phyloP scores from a whole-genome alignment of 2,113 vertebrate species.

The Hoplias malabaricus region DNA sequence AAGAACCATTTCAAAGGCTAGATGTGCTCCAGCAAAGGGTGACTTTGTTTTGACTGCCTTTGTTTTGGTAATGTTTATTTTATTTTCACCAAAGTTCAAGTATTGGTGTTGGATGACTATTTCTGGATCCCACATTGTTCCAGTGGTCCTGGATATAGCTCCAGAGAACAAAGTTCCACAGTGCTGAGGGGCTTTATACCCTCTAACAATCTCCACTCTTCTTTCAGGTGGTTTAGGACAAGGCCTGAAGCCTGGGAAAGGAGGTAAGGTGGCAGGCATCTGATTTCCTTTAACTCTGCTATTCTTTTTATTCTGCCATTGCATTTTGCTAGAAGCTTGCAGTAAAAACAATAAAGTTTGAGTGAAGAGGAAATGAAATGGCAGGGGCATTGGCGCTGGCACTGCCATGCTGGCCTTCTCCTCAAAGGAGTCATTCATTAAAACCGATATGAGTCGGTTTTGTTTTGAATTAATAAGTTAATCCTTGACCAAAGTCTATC shows the following conservation, averaged over 20 bases:
- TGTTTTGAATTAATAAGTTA: background rate
- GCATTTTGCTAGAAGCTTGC: background rate
- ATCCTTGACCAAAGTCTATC: background rate
- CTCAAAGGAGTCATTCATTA: slow-evolving; percentile 24
- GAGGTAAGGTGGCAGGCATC: slow-evolving; percentile 52
- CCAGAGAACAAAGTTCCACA: too few relatives aligned
- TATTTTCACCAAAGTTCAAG: too few relatives aligned
- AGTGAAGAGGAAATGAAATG: slow-evolving; percentile 12
- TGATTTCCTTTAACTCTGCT: slow-evolving; percentile 12
- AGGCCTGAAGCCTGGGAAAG: slow-evolving; percentile 56
- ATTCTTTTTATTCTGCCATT: background rate
- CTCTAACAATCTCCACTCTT: background rate
- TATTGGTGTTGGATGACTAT: too few relatives aligned
- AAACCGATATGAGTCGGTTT: background rate
- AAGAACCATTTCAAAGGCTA: too few relatives aligned
- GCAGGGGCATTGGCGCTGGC: background rate
- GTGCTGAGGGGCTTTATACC: too few relatives aligned
- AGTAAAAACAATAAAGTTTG: background rate
- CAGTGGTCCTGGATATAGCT: too few relatives aligned
- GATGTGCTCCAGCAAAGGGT: too few relatives aligned
- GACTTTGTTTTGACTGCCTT: too few relatives aligned
- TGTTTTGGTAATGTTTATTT: too few relatives aligned
- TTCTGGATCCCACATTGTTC: too few relatives aligned
- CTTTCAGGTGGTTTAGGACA: slow-evolving; percentile 59
- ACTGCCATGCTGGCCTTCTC: background rate